Base-by-base conservation (phyloP, 1,140 invertebrate genomes). In the Cotesia chilonis region DNA sequence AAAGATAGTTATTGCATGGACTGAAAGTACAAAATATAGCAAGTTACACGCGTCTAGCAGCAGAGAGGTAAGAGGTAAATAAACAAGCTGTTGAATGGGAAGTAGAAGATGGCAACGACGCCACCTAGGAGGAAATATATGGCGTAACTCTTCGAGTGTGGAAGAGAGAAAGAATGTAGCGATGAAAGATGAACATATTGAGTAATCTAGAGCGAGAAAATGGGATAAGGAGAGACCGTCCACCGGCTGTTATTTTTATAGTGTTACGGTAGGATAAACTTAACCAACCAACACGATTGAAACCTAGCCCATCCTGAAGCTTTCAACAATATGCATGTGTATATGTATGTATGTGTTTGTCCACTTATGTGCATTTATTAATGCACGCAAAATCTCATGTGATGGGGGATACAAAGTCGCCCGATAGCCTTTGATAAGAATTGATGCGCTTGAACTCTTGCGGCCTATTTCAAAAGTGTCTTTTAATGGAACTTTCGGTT, bases 301-400 rank as follows among this genome's bases (percentile, higher is more conserved):
- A 69, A 36, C 37, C 54, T 57, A 66, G 69, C 67, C 68, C 68
- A 64, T 70, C 71, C 37, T 55, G 47, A 71, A 65, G 68, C 68
- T 66, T 54, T 63, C 55, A 36, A 60, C 10, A 20, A 14, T 47
- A 37, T 68, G 41, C 20, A 67, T 66, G 28, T 68, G 59, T 38
- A 41, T 65, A 36, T 35, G 4, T 57, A 66, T 64, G 63, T 73
- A 52, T 63, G 70, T 64, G 72, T 73, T 47, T 47, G 41, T 73
- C 71, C 75, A 55, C 66, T 51, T 63, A 71, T 79, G 80, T 74
- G 78, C 80, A 83, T 83, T 84, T 82, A 83, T 83, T 72, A 82
- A 84, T 84, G 79, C 80, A 83, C 81, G 82, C 80, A 82, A 84
- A 84, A 85, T 84, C 84, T 84, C 82, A 84, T 83, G 81, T 80